Evolutionary conservation across 2,888 invertebrate genomes (phyloP), one percentile per base, ranked within the genome.

Genomic region (Phyllotreta cruciferae): DNA sequence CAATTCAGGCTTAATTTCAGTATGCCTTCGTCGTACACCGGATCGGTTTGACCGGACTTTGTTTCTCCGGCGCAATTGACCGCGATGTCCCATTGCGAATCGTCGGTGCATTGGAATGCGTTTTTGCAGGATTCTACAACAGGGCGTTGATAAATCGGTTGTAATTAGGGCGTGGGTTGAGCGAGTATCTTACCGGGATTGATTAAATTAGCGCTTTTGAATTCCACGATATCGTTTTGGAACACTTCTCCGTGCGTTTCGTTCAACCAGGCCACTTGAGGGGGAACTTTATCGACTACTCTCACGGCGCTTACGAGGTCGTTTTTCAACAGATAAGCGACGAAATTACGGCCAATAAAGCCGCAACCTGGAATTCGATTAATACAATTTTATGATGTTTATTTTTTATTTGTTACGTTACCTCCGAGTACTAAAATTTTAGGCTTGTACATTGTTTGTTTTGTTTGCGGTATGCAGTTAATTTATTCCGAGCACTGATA

Each of bases 11-110:
- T 93, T 39, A 96, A 83, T 71, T 92, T 92, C 64, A 88, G 85
- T 69, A 96, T 91, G 9, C 96, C 96, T 80, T 96, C 96, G 73
- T 90, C 88, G 81, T 96, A 96, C 13, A 96, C 93, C 1, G 93
- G 90, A 79, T 95, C 94, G 8, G 90, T 90, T 83, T 95, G 94
- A 10, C 93, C 92, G 60, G 88, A 87, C 78, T 94, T 91, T 3
- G 95, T 96, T 82, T 96, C 96, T 1, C 92, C 93, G 0, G 96
- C 96, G 79, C 95, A 92, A 82, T 96, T 96, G 65, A 94, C 88
- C 50, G 93, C 93, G 78, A 89, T 87, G 74, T 90, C 89, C 88
- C 92, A 93, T 38, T 79, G 75, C 0, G 80, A 81, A 0, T 84
- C 85, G 55, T 86, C 85, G 66, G 85, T 84, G 1, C 86, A 83